These are phyloP conservation scores for Allacma fusca DNA, from an alignment of 2,888 invertebrate genomes.

Conservation along the genomic window DNA sequence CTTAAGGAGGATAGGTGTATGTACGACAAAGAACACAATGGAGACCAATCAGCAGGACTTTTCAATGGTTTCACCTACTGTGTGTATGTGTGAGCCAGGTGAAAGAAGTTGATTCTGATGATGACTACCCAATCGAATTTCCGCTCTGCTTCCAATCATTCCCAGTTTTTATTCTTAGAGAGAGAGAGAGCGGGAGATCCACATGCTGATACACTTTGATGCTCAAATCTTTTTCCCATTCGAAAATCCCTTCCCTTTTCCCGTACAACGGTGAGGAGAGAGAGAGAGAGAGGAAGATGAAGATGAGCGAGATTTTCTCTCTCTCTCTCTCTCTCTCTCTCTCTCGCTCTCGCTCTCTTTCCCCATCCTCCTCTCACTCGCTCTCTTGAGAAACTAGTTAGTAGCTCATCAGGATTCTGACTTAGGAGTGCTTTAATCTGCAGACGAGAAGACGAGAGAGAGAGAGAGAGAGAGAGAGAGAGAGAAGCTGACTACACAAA, in stretches of 20 bases:
- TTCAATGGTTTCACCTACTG: background rate
- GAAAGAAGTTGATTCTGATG: conserved; percentile 20
- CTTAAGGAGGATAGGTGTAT: background rate
- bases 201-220: conserved; percentile 9
- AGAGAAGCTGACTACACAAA: too few relatives aligned
- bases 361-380: conserved; percentile 10
- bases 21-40: background rate
- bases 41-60: conserved; percentile 6
- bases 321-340: conserved; percentile 5
- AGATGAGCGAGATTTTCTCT: background rate
- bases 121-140: conserved; percentile 7
- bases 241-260: background rate
- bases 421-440: conserved; percentile 9
- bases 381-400: conserved; percentile 14
- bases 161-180: background rate
- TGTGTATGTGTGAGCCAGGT: conserved; percentile 15
- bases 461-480: too few relatives aligned
- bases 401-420: conserved; percentile 16
- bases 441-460: background rate
- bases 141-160: conserved; percentile 6
- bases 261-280: too few relatives aligned
- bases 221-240: conserved; percentile 3
- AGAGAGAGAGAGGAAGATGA: too few relatives aligned
- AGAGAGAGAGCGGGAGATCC: background rate
- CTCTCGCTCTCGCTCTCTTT: background rate